Evolutionary conservation across 2,888 invertebrate species (phyloP).

Genomic region (Cetonia aurata): DNA sequence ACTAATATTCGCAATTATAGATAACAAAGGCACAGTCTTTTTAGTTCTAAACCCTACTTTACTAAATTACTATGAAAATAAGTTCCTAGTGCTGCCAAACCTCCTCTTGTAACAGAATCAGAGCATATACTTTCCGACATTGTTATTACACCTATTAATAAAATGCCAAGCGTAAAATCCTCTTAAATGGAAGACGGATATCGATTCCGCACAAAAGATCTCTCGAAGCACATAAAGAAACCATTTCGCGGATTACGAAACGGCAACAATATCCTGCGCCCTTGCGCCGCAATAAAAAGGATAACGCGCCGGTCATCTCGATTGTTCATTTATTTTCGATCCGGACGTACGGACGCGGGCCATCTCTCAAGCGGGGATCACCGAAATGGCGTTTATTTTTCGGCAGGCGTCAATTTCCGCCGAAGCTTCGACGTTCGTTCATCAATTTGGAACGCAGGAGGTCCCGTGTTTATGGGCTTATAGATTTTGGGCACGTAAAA

Average conservation of each 20-base stretch:
- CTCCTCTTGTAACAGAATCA: too few species aligned
- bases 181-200: constrained; percentile 1
- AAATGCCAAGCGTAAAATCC: too few species aligned
- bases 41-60: background rate
- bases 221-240: constrained; percentile 34
- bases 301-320: constrained; percentile 58
- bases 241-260: constrained; percentile 39
- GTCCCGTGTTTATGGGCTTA: constrained; percentile 9
- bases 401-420: constrained; percentile 31
- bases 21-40: too few species aligned
- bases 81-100: too few species aligned
- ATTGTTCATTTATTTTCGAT: constrained; percentile 59
- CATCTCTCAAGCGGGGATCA: constrained; percentile 35
- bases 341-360: constrained; percentile 11
- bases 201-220: constrained; percentile 9
- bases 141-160: too few species aligned
- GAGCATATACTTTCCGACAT: too few species aligned
- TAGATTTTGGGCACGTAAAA: background rate
- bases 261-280: constrained; percentile 40
- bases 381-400: constrained; percentile 21
- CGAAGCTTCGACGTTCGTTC: constrained; percentile 18
- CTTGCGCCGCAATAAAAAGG: constrained; percentile 46
- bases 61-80: too few species aligned
- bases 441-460: constrained; percentile 28
- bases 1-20: too few species aligned